phyloP scores from a whole-genome alignment of 2,888 invertebrate species.

The Zygaena filipendulae region DNA sequence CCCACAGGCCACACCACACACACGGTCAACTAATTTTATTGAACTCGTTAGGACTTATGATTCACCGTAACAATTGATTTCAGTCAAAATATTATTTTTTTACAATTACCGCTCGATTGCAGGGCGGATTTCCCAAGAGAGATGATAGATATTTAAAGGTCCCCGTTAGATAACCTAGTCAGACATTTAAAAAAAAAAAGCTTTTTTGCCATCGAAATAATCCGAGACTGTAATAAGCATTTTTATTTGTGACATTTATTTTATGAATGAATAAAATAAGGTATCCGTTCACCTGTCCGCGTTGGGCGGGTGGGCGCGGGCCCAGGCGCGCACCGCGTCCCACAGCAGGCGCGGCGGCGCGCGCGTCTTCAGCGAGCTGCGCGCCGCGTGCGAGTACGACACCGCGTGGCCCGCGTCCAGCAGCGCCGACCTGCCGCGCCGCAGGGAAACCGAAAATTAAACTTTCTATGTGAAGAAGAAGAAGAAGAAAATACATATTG shows the following conservation, averaged over 20 bases:
- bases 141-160: too few relatives aligned
- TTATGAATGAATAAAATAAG: background rate
- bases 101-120: too few relatives aligned
- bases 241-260: background rate
- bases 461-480: conserved; percentile 1
- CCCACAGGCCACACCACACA: background rate
- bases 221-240: background rate
- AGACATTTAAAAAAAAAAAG: too few relatives aligned
- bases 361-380: conserved; percentile 90
- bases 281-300: conserved; percentile 62
- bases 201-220: too few relatives aligned
- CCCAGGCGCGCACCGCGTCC: conserved; percentile 92
- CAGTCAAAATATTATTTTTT: background rate
- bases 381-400: conserved; percentile 91
- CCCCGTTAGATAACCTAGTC: too few relatives aligned
- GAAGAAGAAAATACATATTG: background rate
- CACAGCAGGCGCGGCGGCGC: conserved; percentile 89
- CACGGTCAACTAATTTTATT: background rate
- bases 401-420: conserved; percentile 91
- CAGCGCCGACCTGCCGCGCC: conserved; percentile 91
- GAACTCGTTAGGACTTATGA: background rate
- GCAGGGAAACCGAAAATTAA: too few relatives aligned
- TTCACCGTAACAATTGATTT: background rate
- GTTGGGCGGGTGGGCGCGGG: conserved; percentile 73
- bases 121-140: too few relatives aligned